Conservation (phyloP, 2,888 invertebrate species). For the Melipona beecheii region DNA sequence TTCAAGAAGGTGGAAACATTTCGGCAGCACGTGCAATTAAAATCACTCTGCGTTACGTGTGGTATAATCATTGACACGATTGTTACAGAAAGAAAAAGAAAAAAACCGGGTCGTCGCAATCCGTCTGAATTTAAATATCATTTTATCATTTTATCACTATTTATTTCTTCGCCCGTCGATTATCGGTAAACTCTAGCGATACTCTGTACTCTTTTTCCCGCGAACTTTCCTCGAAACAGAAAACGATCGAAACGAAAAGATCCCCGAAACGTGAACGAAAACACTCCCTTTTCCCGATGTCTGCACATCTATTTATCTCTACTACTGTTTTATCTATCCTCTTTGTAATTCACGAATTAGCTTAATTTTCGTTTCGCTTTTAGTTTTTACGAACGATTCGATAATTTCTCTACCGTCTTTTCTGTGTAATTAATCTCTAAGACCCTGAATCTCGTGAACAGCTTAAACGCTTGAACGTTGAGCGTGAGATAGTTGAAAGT, state of each 20-base stretch:
- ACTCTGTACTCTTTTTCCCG: background rate
- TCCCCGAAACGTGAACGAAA: slow-evolving; percentile 24
- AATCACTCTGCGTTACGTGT: slow-evolving; percentile 1
- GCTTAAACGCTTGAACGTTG: slow-evolving; percentile 50
- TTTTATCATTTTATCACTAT: no score
- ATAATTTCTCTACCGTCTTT: slow-evolving; percentile 37
- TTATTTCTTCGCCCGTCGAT: background rate
- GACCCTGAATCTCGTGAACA: slow-evolving; percentile 64
- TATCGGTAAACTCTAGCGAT: background rate
- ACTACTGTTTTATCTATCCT: background rate
- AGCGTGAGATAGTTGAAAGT: slow-evolving; percentile 51
- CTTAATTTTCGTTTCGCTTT: background rate
- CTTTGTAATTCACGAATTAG: slow-evolving; percentile 26
- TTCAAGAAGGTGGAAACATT: slow-evolving; percentile 72
- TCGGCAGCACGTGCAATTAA: slow-evolving; percentile 49
- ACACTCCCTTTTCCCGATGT: slow-evolving; percentile 51
- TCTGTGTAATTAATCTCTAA: slow-evolving; percentile 59
- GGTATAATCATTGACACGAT: background rate
- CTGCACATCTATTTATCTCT: background rate
- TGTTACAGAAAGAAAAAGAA: background rate
- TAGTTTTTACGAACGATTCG: slow-evolving; percentile 46
- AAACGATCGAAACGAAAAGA: slow-evolving; percentile 21
- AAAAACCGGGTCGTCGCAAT: slow-evolving; percentile 42
- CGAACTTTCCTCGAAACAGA: slow-evolving; percentile 2
- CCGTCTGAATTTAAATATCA: slow-evolving; percentile 45